Conservation (phyloP, 2,113 vertebrate genomes). For the Dascyllus trimaculatus region DNA sequence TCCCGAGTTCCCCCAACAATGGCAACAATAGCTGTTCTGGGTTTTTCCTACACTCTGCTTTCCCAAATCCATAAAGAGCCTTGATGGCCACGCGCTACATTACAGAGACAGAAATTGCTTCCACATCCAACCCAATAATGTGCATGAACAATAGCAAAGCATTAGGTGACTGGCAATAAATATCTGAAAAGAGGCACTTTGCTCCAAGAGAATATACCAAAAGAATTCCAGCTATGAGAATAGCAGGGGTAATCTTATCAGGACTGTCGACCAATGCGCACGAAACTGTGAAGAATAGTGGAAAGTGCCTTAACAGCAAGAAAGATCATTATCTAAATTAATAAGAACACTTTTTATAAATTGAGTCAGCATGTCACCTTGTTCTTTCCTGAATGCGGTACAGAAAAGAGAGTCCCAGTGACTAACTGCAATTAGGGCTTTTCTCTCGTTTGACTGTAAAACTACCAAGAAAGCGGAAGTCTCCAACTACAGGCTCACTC, state of each 20-base stretch:
- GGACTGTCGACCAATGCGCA: conserved; percentile 17
- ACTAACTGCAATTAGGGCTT: conserved; percentile 58
- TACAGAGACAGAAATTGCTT: conserved; percentile 69
- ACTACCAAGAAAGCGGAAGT: conserved; percentile 50
- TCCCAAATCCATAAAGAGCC: conserved; percentile 60
- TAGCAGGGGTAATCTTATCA: conserved; percentile 48
- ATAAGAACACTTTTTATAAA: conserved; percentile 54
- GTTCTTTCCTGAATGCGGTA: conserved; percentile 33
- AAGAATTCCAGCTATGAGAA: conserved; percentile 37
- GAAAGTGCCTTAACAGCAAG: conserved; percentile 36
- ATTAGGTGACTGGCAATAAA: conserved; percentile 75
- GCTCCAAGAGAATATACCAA: conserved; percentile 55
- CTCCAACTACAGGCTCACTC: conserved; percentile 46
- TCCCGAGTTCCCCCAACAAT: conserved; percentile 27
- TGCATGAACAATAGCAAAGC: conserved; percentile 74
- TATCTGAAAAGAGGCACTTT: conserved; percentile 73
- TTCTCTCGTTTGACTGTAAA: conserved; percentile 63
- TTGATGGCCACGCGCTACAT: conserved; percentile 62
- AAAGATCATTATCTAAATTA: conserved; percentile 65
- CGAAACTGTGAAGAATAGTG: conserved; percentile 40
- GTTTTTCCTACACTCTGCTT: conserved; percentile 42
- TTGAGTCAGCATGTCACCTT: conserved; percentile 30
- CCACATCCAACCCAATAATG: conserved; percentile 69
- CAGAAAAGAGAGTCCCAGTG: conserved; percentile 34
- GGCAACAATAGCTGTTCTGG: conserved; percentile 44